Evolutionary conservation across 1,140 invertebrate species (phyloP), one percentile per base, ranked within the genome.

Genomic region (Drosophila lacteicornis): DNA sequence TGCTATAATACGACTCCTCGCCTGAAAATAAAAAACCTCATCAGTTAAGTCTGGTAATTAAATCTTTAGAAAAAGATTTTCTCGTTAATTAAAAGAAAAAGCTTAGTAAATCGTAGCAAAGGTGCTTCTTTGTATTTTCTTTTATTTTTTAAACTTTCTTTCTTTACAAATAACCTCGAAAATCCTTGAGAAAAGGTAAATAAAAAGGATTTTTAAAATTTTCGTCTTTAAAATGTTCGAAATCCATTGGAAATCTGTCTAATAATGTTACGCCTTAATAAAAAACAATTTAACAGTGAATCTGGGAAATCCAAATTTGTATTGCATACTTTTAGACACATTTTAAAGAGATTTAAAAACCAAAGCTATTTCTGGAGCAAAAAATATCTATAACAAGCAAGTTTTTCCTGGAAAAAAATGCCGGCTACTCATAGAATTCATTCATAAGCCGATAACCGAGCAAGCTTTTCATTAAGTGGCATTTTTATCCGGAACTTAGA

Each of bases 1-100:
- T 70, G 49, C 80, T 81, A 43, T 88, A 88, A 65, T 92, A 92
- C 59, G 91, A 91, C 45, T 92, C 92, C 75, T 92, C 92, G 79
- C 92, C 92, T 92, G 65, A 15, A 42, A 0, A 68, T 13, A 38
- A 40, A 45, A 33, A 58, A 19, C 27, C 2, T 25, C 13, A 38
- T 25, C 19, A 59, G 8, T 15, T n/a, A 8, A 6, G 2, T 12
- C 1, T 36, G 0, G 5, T 46, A 36, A 46, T 27, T 15, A 0
- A 61, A 19, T 25, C 7, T 15, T 19, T 12, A 19, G 4, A 38
- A 62, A 61, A 4, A 3, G 22, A 30, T n/a, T 12, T 36, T 15
- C 0, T 40, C 9, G n/a, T 36, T 9, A 6, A 7, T 6, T 12
- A 19, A 22, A 9, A 33, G 12, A 25, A 9, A 1, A 8, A 58